Base-by-base conservation (phyloP, 2,888 invertebrate genomes). In the Oxytorus armatus region DNA sequence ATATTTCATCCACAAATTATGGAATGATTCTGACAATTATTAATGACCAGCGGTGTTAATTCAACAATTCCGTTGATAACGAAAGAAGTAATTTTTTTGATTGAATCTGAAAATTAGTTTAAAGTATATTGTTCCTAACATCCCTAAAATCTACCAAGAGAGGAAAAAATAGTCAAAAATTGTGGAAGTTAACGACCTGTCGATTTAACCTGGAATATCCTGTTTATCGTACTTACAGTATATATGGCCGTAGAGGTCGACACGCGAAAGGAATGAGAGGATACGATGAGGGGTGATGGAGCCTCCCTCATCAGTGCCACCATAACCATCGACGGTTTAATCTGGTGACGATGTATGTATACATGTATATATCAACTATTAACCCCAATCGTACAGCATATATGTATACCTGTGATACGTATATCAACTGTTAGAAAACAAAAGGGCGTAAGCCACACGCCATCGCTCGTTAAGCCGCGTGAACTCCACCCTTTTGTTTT, bases 241-340 rank as follows among this genome's bases (percentile, higher is more conserved):
- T 65, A 16, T 55, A 16, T 8, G 81, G 75, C 65, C 78, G 82
- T 83, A 84, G 85, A 84, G 82, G 44, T 61, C 47, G 18, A 70
- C 65, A 51, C 21, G 10, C 51, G 25, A 75, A 23, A 21, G 33
- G 8, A 51, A 42, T 49, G 61, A 14, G 25, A 36, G 29, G 8
- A 36, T 39, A 29, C 18, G 29, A 72, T 16, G 16, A 80, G 57
- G 51, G 78, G 63, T 85, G 86, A 88, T 87, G 85, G 86, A 88
- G 83, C 82, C 78, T 63, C 77, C 77, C 84, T 85, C 87, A 85
- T 88, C 84, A 87, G 82, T 85, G 61, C 79, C 79, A 66, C 85
- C 76, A 82, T 86, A 85, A 85, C 86, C 84, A 79, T 84, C 84
- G 84, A 85, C 84, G 79, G 82, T 82, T 84, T 83, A 83, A 83